Percentiles rank a stretch among this genome's conserved stretches.
phyloP scores from a whole-genome alignment of 2,888 invertebrate species.

The Scaptodrosophila latifasciaeformis region DNA sequence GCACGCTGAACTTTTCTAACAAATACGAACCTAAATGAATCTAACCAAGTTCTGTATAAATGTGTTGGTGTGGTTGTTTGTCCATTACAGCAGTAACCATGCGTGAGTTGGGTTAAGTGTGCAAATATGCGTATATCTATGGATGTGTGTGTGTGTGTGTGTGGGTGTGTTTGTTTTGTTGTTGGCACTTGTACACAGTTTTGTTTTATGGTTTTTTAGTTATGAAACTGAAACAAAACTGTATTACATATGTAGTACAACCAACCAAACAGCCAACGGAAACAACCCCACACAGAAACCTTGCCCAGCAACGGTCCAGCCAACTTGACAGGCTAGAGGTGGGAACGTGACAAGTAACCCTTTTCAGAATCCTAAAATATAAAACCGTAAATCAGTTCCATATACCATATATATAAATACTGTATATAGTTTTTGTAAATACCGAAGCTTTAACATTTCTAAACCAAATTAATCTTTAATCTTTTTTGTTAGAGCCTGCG shows the following conservation, averaged over 20 bases:
- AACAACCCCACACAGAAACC: too few species aligned
- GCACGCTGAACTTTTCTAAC: conserved; percentile 41
- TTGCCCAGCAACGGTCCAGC: too few species aligned
- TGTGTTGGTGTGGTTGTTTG: conserved; percentile 30
- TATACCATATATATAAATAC: too few species aligned
- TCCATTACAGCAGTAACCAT: conserved; percentile 36
- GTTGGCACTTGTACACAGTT: conserved; percentile 56
- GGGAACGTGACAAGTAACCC: too few species aligned
- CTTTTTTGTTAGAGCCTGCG: too few species aligned
- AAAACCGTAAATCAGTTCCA: too few species aligned
- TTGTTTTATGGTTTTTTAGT: conserved; percentile 68
- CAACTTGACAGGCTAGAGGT: too few species aligned
- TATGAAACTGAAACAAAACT: conserved; percentile 51
- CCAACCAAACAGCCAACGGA: not conserved
- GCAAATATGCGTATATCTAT: not conserved
- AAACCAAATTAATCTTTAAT: too few species aligned
- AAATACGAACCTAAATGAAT: conserved; percentile 11
- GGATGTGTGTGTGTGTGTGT: conserved; percentile 9
- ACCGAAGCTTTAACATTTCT: too few species aligned
- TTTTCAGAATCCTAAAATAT: too few species aligned
- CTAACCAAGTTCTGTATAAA: not conserved
- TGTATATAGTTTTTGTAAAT: too few species aligned
- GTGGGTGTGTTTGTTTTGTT: too few species aligned
- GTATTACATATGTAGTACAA: conserved; percentile 43
- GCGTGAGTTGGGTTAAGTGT: not conserved